phyloP scores from a whole-genome alignment of 2,888 invertebrate species.

The Cybosia mesomella region DNA sequence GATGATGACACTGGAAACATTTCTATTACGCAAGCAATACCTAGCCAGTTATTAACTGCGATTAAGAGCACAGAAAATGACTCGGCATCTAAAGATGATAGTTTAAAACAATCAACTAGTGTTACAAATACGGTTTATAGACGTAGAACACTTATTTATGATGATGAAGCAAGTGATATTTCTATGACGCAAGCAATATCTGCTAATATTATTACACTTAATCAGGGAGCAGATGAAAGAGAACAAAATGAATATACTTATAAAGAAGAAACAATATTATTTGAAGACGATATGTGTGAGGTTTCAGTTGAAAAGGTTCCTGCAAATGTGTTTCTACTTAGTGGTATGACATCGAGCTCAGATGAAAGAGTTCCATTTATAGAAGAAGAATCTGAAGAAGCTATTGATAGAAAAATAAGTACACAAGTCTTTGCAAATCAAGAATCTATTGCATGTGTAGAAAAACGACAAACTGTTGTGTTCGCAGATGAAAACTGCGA shows the following conservation, averaged over 20 bases:
- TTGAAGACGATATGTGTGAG: constrained; percentile 15
- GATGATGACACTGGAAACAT: constrained; percentile 45
- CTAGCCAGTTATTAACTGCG: constrained; percentile 32
- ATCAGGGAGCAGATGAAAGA: not conserved
- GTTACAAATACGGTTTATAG: constrained; percentile 16
- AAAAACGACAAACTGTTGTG: constrained; percentile 19
- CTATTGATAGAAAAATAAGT: constrained; percentile 23
- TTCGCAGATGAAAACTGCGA: constrained; percentile 22
- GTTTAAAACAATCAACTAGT: constrained; percentile 7
- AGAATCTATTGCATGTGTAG: constrained; percentile 2
- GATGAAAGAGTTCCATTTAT: not conserved
- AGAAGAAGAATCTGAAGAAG: not conserved
- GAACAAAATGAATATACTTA: not conserved
- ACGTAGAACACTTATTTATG: constrained; percentile 45
- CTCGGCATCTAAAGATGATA: not conserved
- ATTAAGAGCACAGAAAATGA: not conserved
- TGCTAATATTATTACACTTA: constrained; percentile 5
- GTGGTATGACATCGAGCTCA: constrained; percentile 3
- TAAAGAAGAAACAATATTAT: not conserved
- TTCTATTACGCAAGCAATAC: constrained; percentile 58
- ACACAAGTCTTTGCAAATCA: constrained; percentile 33
- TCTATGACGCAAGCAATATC: constrained; percentile 45
- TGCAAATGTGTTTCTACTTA: constrained; percentile 30
- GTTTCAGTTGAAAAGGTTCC: constrained; percentile 39
- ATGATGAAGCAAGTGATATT: constrained; percentile 39